Conservation (phyloP, 2,113 vertebrate genomes). For the Pseudorasbora parva region DNA sequence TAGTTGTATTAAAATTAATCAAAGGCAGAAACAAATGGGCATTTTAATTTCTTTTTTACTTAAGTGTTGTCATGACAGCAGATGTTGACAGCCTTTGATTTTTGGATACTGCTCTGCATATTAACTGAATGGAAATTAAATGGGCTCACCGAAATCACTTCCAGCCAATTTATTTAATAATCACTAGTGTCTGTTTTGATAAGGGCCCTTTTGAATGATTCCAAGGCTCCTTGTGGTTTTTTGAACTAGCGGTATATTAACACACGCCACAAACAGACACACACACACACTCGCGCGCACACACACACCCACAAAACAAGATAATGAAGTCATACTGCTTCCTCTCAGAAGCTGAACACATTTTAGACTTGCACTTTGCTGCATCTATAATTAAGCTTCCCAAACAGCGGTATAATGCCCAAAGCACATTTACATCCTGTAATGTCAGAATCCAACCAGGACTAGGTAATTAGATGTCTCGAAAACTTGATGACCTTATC, state of each 20-base stretch:
- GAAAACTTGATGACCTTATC: not conserved
- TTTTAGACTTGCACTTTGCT: not conserved
- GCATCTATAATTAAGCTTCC: slow-evolving; percentile 15
- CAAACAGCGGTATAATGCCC: not conserved
- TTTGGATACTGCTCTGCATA: not conserved
- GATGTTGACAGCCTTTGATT: not conserved
- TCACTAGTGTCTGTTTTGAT: not conserved
- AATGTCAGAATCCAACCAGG: not conserved
- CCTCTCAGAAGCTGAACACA: not conserved
- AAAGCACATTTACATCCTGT: not conserved
- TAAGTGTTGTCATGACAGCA: not conserved
- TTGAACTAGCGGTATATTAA: not conserved
- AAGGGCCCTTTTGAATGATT: not conserved
- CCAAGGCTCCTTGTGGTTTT: not conserved
- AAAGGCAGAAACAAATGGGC: not conserved
- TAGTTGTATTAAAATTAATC: not conserved
- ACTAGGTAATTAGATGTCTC: slow-evolving; percentile 3
- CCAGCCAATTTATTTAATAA: slow-evolving; percentile 35
- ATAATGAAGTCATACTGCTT: slow-evolving; percentile 17
- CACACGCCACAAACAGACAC: not conserved
- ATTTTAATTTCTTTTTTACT: not conserved
- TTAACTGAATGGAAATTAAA: slow-evolving; percentile 9
- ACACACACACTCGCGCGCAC: no score
- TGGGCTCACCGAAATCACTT: slow-evolving; percentile 36
- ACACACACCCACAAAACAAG: not conserved